Base-by-base conservation (phyloP, 2,797 vertebrate species). In the Dendrocincla tyrannina region DNA sequence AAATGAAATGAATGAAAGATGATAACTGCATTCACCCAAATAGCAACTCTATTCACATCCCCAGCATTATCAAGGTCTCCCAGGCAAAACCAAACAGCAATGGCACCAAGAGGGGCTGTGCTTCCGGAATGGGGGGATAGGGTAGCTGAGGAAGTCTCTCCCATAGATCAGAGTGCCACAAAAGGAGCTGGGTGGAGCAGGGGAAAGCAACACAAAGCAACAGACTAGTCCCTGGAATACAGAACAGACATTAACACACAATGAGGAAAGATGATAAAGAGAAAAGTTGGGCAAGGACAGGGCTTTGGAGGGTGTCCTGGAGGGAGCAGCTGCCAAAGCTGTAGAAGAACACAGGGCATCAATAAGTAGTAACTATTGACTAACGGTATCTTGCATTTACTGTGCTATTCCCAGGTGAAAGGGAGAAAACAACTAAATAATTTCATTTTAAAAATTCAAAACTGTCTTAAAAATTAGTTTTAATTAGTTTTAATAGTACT, bases 21-120 rank as follows among this genome's bases (percentile, higher is more conserved):
- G 13, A 12, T 16, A 85, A 28, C 11, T 37, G 14, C 50, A 87
- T 55, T 78, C 27, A 62, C 13, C 30, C 3, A 1, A 58, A 64
- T 0, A 75, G 25, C 24, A 92, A 39, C 11, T 23, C 41, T 35
- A 7, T 11, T 64, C 2, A 42, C 63, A 69, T 55, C 12, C 28
- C 32, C 59, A 59, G 28, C 7, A 37, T 15, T 33, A 12, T 5
- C 22, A 55, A 72, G 9, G 37, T 68, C 28, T 60, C 37, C 52
- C 9, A 58, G 41, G 59, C 58, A 93, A 78, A 87, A 85, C 46
- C 19, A 56, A 78, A 78, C 5, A 70, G 18, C 41, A 79, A 16
- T 2, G 7, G 75, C 41, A 70, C 42, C 2, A 12, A 64, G 6
- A 7, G 13, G 4, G 15, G 14, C 17, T 0, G 0, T 33, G 32